A percentile compares a stretch with the other conserved stretches of the same genome.
phyloP scores from a whole-genome alignment of 2,888 invertebrate genomes.

The Cheilosia impressa region DNA sequence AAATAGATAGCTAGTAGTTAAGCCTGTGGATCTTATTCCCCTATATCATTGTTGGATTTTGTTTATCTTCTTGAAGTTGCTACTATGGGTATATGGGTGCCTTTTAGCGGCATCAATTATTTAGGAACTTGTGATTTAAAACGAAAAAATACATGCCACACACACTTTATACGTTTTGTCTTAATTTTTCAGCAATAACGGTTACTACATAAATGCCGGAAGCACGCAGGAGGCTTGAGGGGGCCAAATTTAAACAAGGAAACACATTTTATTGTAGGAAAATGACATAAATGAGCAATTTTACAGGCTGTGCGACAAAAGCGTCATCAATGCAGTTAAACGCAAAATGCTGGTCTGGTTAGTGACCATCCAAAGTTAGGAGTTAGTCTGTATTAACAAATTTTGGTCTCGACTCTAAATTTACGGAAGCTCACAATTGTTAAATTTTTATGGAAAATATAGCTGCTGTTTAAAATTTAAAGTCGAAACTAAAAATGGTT shows the following conservation, averaged over 20 bases:
- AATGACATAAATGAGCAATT: background rate
- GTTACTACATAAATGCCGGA: background rate
- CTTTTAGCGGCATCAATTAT: conserved; percentile 60
- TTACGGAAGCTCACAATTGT: too few relatives aligned
- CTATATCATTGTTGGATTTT: conserved; percentile 28
- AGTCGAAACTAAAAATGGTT: too few relatives aligned
- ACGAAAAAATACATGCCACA: background rate
- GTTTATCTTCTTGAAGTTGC: conserved; percentile 42
- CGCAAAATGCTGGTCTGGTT: too few relatives aligned
- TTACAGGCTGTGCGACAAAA: background rate
- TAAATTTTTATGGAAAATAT: too few relatives aligned
- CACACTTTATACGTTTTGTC: conserved; percentile 24
- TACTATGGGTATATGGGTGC: background rate
- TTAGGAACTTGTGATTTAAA: conserved; percentile 30
- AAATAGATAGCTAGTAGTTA: background rate
- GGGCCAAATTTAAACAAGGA: background rate
- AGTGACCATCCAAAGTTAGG: too few relatives aligned
- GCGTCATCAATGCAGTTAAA: too few relatives aligned
- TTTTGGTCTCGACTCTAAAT: too few relatives aligned
- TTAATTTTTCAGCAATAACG: conserved; percentile 23
- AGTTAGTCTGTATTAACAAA: too few relatives aligned
- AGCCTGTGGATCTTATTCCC: background rate
- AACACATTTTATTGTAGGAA: background rate
- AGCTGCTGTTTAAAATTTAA: too few relatives aligned
- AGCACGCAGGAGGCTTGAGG: background rate